Evolutionary conservation across 2,888 invertebrate species (phyloP), one percentile per base, ranked within the genome.

Genomic region (Antheraea assamensis): DNA sequence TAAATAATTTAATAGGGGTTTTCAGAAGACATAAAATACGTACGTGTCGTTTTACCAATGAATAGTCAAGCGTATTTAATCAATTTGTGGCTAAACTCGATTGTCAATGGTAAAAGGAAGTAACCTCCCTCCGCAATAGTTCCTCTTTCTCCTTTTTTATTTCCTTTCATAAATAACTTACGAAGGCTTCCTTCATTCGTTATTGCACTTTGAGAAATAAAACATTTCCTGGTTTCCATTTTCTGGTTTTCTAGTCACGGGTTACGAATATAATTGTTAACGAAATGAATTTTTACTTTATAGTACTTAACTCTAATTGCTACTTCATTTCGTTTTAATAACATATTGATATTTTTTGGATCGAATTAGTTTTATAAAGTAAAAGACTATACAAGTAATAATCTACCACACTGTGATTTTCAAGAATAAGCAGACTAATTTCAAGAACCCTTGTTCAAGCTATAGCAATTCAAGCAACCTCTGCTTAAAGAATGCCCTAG

Each of bases 61-160:
- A 77, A 75, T 73, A 77, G 75, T 74, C 76, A 74, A 70, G 42
- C 71, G 79, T 76, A 78, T 80, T 81, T 78, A 83, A 83, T 83
- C 77, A 83, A 84, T 82, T 81, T 82, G 79, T 77, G 79, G 76
- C 75, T 79, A 80, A 80, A 82, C 75, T 79, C 79, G 70, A 30
- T 70, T 75, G 72, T 74, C 76, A 73, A 75, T 78, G 77, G 81
- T 81, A 78, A 80, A 81, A 81, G 79, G 83, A 82, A 75, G 68
- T 68, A 35, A 71, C n/a, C 71, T 72, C 61, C 66, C 72, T 76
- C 72, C 70, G n/a, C 47, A 49, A 31, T 58, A 74, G 74, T 76
- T 75, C 71, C 21, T 3, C 21, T 35, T 21, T 68, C 31, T 68
- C 35, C 7, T 35, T 7, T 42, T 42, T 42, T 42, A 42, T 42